Conservation (phyloP, 2,113 vertebrate species). For the Mugil cephalus region DNA sequence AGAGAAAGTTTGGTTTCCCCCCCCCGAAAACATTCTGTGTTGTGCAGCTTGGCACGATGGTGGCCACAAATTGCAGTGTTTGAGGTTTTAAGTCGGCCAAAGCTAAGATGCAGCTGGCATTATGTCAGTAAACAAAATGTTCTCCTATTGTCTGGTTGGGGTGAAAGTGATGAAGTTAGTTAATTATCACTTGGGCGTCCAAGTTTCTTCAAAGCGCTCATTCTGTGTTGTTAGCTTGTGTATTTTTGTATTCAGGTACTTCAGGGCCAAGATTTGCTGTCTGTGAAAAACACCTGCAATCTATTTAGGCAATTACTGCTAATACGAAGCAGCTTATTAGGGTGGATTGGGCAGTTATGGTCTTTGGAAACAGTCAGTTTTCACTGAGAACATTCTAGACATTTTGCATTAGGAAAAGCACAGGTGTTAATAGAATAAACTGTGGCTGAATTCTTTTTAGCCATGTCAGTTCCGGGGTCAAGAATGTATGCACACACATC, state of each 20-base stretch:
- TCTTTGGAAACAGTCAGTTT: background rate
- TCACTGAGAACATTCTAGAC: background rate
- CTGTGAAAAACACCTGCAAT: slow-evolving; percentile 13
- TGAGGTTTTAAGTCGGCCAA: background rate
- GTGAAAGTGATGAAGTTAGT: background rate
- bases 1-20: background rate
- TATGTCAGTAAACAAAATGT: background rate
- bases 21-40: background rate
- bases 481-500: too few species aligned
- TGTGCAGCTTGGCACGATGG: background rate
- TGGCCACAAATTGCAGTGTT: background rate
- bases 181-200: background rate
- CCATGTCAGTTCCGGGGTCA: too few species aligned
- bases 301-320: slow-evolving; percentile 20
- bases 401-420: slow-evolving; percentile 4
- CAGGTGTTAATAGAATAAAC: background rate
- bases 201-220: background rate
- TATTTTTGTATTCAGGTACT: background rate
- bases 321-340: slow-evolving; percentile 7
- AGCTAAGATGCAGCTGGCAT: background rate
- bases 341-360: background rate
- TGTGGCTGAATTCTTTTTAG: background rate
- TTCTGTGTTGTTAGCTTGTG: background rate
- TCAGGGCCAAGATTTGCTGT: background rate
- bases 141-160: background rate